A percentile compares a stretch with the other conserved stretches of the same genome.
These are phyloP conservation scores for Hedya salicella DNA, from an alignment of 2,888 invertebrate species.

Conservation along the genomic window DNA sequence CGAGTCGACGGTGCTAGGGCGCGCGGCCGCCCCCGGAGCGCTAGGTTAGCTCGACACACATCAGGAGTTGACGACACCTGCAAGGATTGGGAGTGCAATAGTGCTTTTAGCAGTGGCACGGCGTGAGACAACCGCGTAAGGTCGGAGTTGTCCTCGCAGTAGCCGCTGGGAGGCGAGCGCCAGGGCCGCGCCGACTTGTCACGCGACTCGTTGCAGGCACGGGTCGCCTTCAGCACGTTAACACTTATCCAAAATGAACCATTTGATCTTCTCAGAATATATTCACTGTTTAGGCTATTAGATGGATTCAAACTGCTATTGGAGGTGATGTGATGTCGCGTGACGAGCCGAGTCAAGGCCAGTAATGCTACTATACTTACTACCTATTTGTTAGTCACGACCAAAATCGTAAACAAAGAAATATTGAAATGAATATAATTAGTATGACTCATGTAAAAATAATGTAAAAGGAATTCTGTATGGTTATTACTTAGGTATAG, in stretches of 20 bases:
- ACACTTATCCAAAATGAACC: not conserved
- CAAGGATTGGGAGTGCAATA: not conserved
- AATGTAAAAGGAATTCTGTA: too few species aligned
- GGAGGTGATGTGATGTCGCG: too few species aligned
- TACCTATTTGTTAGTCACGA: not conserved
- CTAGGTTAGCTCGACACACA: slow-evolving; percentile 8
- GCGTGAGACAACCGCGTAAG: not conserved
- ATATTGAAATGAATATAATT: too few species aligned
- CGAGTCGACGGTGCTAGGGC: not conserved
- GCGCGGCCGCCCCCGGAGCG: not conserved
- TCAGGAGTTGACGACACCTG: not conserved
- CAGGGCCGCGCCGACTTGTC: too few species aligned
- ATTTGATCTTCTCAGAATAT: not conserved
- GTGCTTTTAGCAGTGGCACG: not conserved
- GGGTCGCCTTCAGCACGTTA: too few species aligned
- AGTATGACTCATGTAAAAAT: too few species aligned
- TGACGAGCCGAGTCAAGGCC: not conserved
- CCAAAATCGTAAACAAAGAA: not conserved
- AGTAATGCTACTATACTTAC: not conserved
- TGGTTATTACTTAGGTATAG: too few species aligned
- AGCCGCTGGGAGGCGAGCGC: not conserved
- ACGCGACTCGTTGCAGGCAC: too few species aligned
- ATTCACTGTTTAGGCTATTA: too few species aligned
- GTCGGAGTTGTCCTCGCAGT: not conserved
- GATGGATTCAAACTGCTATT: too few species aligned